Evolutionary conservation across 1,140 invertebrate species (phyloP).

Genomic region (Patella vulgata): DNA sequence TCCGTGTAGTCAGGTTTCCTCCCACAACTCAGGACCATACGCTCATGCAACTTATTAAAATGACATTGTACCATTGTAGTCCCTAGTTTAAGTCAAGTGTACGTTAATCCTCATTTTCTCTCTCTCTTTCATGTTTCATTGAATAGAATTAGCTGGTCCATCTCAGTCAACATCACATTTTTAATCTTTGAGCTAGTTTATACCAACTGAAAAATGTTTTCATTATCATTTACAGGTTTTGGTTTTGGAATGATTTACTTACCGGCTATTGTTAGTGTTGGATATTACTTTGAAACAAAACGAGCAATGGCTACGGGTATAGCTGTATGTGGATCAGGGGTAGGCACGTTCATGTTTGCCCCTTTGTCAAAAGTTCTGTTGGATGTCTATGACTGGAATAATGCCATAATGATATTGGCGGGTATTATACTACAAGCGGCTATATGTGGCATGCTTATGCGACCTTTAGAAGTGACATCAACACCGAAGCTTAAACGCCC

Average conservation of each 20-base stretch:
- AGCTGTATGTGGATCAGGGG: slow-evolving; percentile 88
- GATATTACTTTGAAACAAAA: slow-evolving; percentile 91
- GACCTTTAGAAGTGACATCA: slow-evolving; percentile 80
- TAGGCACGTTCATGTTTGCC: slow-evolving; percentile 90
- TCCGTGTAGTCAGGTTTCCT: too few species aligned
- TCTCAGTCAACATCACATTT: too few species aligned
- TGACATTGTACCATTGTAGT: too few species aligned
- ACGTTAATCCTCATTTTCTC: too few species aligned
- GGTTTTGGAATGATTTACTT: slow-evolving; percentile 95
- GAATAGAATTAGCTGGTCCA: too few species aligned
- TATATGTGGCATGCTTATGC: slow-evolving; percentile 90
- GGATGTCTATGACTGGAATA: slow-evolving; percentile 79
- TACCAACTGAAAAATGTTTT: too few species aligned
- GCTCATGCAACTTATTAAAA: too few species aligned
- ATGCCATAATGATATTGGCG: slow-evolving; percentile 89
- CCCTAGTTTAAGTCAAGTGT: too few species aligned
- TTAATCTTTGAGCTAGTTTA: too few species aligned
- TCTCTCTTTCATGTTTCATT: too few species aligned
- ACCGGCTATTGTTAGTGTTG: slow-evolving; percentile 93
- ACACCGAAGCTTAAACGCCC: slow-evolving; percentile 69
- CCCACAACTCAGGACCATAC: too few species aligned
- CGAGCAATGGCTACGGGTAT: slow-evolving; percentile 92
- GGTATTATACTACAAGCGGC: slow-evolving; percentile 92
- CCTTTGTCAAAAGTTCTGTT: slow-evolving; percentile 68
- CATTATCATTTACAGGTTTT: slow-evolving; percentile 74